Percentiles rank a stretch among this genome's conserved stretches.
These are phyloP conservation scores for Pandemis heparana DNA, from an alignment of 2,888 invertebrate species.

Conservation along the genomic window DNA sequence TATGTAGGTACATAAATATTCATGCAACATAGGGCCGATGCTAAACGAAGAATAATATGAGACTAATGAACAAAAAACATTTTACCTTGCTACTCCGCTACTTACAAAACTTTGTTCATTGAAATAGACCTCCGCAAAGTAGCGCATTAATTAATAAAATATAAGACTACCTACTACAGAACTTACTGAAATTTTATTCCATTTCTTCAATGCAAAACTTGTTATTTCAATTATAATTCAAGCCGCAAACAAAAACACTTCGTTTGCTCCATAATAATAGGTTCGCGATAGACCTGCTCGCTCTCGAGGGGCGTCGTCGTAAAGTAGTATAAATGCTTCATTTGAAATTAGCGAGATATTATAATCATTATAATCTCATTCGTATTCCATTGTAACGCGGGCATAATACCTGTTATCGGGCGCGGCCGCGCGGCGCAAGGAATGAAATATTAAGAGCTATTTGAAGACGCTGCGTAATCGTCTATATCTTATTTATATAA, in stretches of 20 bases:
- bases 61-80: no score
- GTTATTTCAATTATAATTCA: constrained; percentile 3
- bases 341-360: constrained; percentile 1
- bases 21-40: no score
- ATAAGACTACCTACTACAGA: no score
- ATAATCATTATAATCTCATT: not conserved
- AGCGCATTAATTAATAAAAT: no score
- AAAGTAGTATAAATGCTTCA: not conserved
- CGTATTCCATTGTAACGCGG: not conserved
- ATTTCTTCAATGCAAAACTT: not conserved
- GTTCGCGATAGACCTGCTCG: no score
- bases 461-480: constrained; percentile 27
- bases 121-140: no score
- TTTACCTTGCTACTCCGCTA: no score
- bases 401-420: not conserved
- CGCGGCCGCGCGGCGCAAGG: not conserved
- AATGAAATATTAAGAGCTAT: constrained; percentile 37
- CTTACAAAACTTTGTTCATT: no score
- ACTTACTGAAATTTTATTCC: not conserved
- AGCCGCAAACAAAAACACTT: not conserved
- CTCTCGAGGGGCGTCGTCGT: not conserved
- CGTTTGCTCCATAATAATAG: not conserved
- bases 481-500: constrained; percentile 1
- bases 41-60: no score
- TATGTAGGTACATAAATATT: no score